These are phyloP conservation scores for Melanchra persicariae DNA, from an alignment of 2,888 invertebrate species.

Conservation along the genomic window DNA sequence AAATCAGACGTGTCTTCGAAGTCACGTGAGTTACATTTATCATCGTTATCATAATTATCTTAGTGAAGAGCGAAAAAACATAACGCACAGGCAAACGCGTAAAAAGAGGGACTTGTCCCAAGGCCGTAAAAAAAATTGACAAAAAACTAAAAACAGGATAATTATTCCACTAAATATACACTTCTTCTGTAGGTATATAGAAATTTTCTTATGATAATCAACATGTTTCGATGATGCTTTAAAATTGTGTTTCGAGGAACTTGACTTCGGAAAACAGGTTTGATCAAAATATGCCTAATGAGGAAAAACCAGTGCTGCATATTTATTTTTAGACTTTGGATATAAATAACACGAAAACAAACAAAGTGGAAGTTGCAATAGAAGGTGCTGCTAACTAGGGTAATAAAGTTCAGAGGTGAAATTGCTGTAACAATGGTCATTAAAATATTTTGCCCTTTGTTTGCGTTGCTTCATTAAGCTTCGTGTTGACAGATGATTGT, in stretches of 20 bases:
- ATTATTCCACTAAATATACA: background rate
- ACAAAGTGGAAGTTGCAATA: background rate
- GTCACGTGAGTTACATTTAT: slow-evolving; percentile 86
- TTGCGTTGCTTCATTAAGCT: background rate
- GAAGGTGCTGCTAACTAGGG: background rate
- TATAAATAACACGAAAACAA: background rate
- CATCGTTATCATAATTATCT: background rate
- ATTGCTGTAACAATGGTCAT: background rate
- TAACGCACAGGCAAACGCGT: too few relatives aligned
- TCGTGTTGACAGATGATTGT: background rate
- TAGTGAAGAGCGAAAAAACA: too few relatives aligned
- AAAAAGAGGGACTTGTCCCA: too few relatives aligned
- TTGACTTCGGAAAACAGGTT: background rate
- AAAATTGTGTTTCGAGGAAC: background rate
- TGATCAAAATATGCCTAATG: background rate
- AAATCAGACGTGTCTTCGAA: slow-evolving; percentile 89
- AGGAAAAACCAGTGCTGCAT: background rate
- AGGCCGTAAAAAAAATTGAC: background rate
- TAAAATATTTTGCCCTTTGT: background rate
- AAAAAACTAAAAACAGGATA: background rate
- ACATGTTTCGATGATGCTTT: background rate
- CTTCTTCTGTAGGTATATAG: background rate
- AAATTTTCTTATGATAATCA: background rate
- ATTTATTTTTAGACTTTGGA: slow-evolving; percentile 4
- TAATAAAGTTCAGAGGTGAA: slow-evolving; percentile 11